Conservation (phyloP, 2,888 invertebrate genomes). For the Acronicta alni region DNA sequence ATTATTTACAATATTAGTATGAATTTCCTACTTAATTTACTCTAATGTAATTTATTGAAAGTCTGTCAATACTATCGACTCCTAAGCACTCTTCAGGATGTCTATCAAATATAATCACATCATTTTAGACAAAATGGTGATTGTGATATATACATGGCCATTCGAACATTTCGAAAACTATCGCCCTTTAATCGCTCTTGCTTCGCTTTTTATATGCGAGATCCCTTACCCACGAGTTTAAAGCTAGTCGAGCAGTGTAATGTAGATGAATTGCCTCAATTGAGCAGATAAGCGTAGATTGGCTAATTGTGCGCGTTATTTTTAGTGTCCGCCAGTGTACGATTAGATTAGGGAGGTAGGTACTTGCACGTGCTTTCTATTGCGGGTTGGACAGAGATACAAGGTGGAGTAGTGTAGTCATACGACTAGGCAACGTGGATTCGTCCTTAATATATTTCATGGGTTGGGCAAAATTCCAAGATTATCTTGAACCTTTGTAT, state of each 20-base stretch:
- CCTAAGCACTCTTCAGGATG: neutral
- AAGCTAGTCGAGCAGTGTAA: conserved; percentile 41
- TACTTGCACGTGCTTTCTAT: conserved; percentile 43
- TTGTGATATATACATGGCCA: too few species aligned
- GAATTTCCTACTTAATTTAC: too few species aligned
- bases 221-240: conserved; percentile 8
- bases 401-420: neutral
- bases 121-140: too few species aligned
- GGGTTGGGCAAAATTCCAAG: conserved; percentile 36
- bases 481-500: neutral
- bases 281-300: conserved; percentile 69
- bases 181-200: neutral
- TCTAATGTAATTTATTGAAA: too few species aligned
- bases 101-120: too few species aligned
- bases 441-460: conserved; percentile 14
- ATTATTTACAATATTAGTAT: too few species aligned
- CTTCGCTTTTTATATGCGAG: conserved; percentile 10
- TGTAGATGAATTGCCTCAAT: conserved; percentile 72
- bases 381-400: conserved; percentile 8
- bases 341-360: conserved; percentile 43
- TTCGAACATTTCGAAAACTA: neutral
- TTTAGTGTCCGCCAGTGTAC: conserved; percentile 70
- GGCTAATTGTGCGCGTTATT: conserved; percentile 79
- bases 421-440: neutral
- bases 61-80: neutral